Percentiles rank a stretch among this genome's conserved stretches.
Conservation (phyloP, 2,113 vertebrate species). For the Hemiscyllium ocellatum region DNA sequence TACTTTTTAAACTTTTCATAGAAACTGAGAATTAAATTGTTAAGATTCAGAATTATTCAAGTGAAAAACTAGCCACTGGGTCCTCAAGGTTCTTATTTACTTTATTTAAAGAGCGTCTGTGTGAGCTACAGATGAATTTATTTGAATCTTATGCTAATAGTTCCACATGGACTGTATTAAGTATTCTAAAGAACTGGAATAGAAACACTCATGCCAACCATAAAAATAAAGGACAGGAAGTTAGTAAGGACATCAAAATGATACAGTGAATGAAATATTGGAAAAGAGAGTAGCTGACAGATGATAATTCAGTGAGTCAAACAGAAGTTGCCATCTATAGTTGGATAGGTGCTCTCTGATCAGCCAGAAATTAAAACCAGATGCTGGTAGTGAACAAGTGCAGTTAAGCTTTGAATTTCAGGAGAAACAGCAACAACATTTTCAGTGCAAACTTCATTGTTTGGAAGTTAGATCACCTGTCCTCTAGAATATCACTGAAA, state of each 20-base stretch:
- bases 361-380: background rate
- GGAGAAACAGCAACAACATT: background rate
- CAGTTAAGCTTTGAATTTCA: background rate
- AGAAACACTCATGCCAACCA: background rate
- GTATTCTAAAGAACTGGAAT: background rate
- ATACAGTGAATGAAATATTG: conserved; percentile 18
- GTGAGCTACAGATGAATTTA: background rate
- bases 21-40: background rate
- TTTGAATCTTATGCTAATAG: background rate
- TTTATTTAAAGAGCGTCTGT: background rate
- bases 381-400: background rate
- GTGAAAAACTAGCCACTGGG: background rate
- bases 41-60: background rate
- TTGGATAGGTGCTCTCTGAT: background rate
- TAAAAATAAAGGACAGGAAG: conserved; percentile 22
- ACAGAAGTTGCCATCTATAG: background rate
- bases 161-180: background rate
- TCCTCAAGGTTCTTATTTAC: background rate
- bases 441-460: background rate
- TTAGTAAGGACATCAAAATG: background rate
- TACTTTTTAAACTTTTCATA: background rate
- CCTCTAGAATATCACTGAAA: background rate
- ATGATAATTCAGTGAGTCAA: background rate
- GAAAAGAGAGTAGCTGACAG: background rate
- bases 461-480: background rate